These are phyloP conservation scores for Cerastis leucographa DNA, from an alignment of 2,888 invertebrate genomes.

Conservation along the genomic window DNA sequence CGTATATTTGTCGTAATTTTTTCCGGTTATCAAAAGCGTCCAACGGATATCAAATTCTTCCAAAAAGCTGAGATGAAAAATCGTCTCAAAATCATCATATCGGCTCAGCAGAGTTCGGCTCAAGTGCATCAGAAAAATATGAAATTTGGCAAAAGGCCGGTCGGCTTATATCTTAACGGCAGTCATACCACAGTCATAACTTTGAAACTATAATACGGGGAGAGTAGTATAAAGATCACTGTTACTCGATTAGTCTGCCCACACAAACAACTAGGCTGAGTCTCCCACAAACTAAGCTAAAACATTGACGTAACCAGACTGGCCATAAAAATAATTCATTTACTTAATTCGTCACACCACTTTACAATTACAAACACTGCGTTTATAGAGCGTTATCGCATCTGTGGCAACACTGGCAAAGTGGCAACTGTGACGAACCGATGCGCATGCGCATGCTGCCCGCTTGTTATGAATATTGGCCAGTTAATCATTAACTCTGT, in stretches of 20 bases:
- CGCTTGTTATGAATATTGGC: constrained; percentile 20
- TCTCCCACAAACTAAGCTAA: not conserved
- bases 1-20: not conserved
- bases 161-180: not conserved
- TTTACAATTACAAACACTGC: constrained; percentile 37
- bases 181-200: too few species aligned
- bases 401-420: constrained; percentile 43
- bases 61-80: not conserved
- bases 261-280: not conserved
- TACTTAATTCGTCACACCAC: constrained; percentile 57
- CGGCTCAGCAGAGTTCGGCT: not conserved
- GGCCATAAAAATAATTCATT: constrained; percentile 30
- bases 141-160: not conserved
- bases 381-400: constrained; percentile 57
- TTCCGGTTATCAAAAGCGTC: not conserved
- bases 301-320: constrained; percentile 21
- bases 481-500: constrained; percentile 26
- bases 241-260: not conserved
- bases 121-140: not conserved
- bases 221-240: not conserved
- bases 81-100: not conserved
- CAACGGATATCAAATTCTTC: not conserved
- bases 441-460: constrained; percentile 47
- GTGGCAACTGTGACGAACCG: constrained; percentile 36
- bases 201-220: not conserved